Evolutionary conservation across 2,113 vertebrate species (phyloP).

Genomic region (Podilymbus podiceps): DNA sequence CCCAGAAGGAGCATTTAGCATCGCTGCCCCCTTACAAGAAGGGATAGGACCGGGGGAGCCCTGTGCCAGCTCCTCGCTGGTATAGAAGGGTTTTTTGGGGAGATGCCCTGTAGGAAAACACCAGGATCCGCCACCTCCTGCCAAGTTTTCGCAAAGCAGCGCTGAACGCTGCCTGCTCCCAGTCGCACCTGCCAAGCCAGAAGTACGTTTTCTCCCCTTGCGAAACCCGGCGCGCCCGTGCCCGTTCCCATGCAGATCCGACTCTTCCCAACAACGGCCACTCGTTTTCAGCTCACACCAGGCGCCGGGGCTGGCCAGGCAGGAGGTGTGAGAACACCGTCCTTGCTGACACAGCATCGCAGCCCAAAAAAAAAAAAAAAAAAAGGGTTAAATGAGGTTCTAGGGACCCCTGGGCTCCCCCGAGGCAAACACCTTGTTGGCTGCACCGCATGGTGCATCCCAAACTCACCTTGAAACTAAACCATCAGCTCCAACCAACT

Average conservation of each 20-base stretch:
- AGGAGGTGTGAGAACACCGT: neutral
- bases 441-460: neutral
- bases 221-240: fast-evolving
- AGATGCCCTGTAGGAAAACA: neutral
- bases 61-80: neutral
- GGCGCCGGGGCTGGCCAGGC: fast-evolving
- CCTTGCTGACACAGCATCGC: neutral
- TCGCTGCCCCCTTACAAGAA: neutral
- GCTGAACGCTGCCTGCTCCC: neutral
- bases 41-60: neutral
- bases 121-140: neutral
- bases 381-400: neutral
- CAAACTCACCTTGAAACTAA: neutral
- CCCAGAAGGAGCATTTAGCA: neutral
- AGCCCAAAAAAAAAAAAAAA: neutral
- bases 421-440: neutral
- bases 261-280: fast-evolving
- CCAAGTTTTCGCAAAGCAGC: neutral
- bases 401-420: neutral
- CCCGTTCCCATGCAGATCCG: neutral
- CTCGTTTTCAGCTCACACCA: neutral
- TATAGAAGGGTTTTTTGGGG: neutral
- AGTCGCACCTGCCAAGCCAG: neutral
- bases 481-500: neutral
- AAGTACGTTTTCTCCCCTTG: neutral